These are phyloP conservation scores for Gryon sp. DNA, from an alignment of 1,140 invertebrate species.

Conservation along the genomic window DNA sequence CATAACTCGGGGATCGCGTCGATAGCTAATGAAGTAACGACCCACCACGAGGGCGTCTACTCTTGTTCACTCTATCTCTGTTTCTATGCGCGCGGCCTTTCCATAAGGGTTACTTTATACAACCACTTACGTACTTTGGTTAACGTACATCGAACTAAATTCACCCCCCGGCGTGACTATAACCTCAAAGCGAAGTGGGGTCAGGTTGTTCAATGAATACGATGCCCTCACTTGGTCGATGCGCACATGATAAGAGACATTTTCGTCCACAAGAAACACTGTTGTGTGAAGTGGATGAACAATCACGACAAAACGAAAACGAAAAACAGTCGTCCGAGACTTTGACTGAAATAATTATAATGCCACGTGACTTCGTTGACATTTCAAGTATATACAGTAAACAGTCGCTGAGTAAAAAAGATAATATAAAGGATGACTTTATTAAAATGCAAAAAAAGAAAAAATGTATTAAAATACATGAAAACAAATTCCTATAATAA, in stretches of 20 bases:
- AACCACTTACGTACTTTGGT: conserved; percentile 67
- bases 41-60: conserved; percentile 45
- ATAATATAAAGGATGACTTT: too few relatives aligned
- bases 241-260: conserved; percentile 40
- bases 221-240: conserved; percentile 36
- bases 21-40: conserved; percentile 72
- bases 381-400: conserved; percentile 1
- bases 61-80: background rate
- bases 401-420: background rate
- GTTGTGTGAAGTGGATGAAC: conserved; percentile 38
- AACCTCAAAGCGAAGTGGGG: conserved; percentile 62
- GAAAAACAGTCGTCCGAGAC: conserved; percentile 11
- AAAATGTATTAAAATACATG: too few relatives aligned
- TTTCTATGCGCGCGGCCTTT: conserved; percentile 16
- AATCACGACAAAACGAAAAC: conserved; percentile 28
- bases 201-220: conserved; percentile 68
- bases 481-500: too few relatives aligned
- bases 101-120: conserved; percentile 64
- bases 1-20: conserved; percentile 66
- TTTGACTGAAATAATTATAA: background rate
- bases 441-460: too few relatives aligned
- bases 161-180: conserved; percentile 67
- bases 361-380: conserved; percentile 16
- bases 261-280: conserved; percentile 39
- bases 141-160: conserved; percentile 70